Evolutionary conservation across 2,797 vertebrate species (phyloP).

Genomic region (Pyrocephalus nanus): DNA sequence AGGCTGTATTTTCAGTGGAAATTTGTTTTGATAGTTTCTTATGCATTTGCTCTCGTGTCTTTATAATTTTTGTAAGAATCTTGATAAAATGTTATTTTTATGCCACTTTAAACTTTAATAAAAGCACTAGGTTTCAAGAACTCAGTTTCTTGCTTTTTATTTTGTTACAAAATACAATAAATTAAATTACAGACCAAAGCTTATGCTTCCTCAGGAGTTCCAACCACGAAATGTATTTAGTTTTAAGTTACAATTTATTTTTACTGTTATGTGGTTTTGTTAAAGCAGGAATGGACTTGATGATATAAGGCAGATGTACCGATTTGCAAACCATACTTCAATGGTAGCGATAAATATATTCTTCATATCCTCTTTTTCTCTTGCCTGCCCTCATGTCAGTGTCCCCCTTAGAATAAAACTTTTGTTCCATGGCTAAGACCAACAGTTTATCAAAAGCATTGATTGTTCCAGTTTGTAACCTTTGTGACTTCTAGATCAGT

Average conservation of each 20-base stretch:
- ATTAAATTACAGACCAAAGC: background rate
- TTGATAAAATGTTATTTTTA: conserved; percentile 28
- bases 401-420: background rate
- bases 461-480: background rate
- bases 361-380: background rate
- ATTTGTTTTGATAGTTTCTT: background rate
- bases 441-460: background rate
- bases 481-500: background rate
- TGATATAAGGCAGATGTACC: background rate
- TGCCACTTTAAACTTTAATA: background rate
- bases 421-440: background rate
- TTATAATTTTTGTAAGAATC: background rate
- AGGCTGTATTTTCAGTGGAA: background rate
- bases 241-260: background rate
- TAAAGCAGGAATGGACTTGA: background rate
- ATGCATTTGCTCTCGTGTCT: background rate
- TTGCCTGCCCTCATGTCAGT: background rate
- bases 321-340: background rate
- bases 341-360: background rate
- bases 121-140: conserved; percentile 3
- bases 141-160: background rate
- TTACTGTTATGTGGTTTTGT: background rate
- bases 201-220: background rate
- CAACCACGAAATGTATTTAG: background rate
- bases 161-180: background rate